A percentile compares a stretch with the other conserved stretches of the same genome.
These are phyloP conservation scores for Zapornia atra DNA, from an alignment of 2,113 vertebrate genomes.

Conservation along the genomic window DNA sequence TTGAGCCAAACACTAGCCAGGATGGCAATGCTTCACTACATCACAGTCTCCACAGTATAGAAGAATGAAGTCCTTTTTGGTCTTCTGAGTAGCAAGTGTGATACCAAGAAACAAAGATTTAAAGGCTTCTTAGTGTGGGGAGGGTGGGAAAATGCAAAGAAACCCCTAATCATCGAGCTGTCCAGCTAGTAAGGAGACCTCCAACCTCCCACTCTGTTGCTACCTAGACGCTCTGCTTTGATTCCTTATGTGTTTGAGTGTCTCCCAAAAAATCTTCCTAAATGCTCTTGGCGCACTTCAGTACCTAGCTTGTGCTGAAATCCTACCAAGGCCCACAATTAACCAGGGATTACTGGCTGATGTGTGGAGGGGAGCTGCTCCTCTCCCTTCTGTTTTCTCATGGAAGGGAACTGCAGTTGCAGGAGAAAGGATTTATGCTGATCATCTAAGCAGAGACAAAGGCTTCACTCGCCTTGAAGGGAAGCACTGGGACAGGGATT, in stretches of 20 bases:
- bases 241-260: neutral
- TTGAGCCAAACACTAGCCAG: neutral
- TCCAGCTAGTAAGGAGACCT: neutral
- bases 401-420: neutral
- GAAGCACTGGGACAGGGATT: neutral
- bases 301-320: neutral
- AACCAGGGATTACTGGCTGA: neutral
- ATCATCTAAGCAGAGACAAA: neutral
- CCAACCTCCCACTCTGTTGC: neutral
- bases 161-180: neutral
- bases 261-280: neutral
- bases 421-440: neutral
- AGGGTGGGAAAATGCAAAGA: neutral
- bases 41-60: neutral
- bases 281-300: neutral
- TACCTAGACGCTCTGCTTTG: neutral
- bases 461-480: rapidly evolving
- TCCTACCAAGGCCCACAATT: neutral
- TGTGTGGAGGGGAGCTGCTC: neutral
- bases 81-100: neutral
- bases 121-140: neutral
- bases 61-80: neutral
- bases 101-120: neutral
- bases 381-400: neutral
- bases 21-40: neutral